Percentiles rank a stretch among this genome's conserved stretches.
Evolutionary conservation across 1,140 invertebrate species (phyloP).

Genomic region (Trichomalopsis sarcophagae): DNA sequence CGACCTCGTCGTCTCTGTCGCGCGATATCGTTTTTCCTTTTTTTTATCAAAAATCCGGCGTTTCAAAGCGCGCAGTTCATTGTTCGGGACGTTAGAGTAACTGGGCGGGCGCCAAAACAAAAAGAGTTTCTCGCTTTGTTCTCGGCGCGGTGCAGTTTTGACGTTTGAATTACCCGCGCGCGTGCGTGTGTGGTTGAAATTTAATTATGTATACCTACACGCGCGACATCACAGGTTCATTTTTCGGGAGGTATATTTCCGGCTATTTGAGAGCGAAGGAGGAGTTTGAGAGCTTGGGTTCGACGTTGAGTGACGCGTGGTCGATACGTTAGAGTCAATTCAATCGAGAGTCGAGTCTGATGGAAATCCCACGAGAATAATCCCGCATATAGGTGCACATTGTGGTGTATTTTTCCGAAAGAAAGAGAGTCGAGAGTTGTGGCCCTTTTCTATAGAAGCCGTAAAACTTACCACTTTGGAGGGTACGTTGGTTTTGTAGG

Average conservation of each 20-base stretch:
- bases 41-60: not conserved
- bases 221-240: not conserved
- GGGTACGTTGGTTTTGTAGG: constrained; percentile 79
- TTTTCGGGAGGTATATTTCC: not conserved
- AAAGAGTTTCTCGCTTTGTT: not conserved
- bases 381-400: too few relatives aligned
- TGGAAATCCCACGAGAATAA: not conserved
- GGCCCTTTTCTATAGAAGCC: not conserved
- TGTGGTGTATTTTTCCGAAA: too few relatives aligned
- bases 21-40: not conserved
- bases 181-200: not conserved
- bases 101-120: not conserved
- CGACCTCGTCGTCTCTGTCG: not conserved
- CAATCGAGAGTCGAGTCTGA: not conserved
- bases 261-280: not conserved
- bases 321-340: not conserved
- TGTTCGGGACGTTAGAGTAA: not conserved
- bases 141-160: not conserved
- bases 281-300: not conserved
- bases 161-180: not conserved
- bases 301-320: not conserved
- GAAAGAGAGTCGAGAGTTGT: not conserved
- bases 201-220: not conserved
- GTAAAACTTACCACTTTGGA: constrained; percentile 77
- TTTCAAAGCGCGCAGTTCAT: too few relatives aligned